Base-by-base conservation (phyloP, 2,888 invertebrate genomes). In the Nesidiocoris tenuis region DNA sequence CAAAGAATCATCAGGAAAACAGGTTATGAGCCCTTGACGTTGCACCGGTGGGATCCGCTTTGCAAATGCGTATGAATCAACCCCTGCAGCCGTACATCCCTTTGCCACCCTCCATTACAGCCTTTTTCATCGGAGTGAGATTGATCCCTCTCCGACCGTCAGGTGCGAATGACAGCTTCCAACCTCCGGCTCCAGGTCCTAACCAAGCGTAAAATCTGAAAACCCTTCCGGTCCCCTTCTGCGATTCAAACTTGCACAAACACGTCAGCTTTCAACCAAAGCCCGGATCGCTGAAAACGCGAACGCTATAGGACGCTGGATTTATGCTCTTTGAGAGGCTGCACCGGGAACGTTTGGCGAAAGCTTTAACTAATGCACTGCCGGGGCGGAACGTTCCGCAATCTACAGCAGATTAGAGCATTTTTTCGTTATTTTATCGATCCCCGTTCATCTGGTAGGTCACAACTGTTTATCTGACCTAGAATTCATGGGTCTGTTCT, bases 121-220 rank as follows among this genome's bases (percentile, higher is more conserved):
- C 39, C 39, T 39, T 39, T 39, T 67, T 67, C 67, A 67, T 56
- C 23, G 22, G 9, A 18, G 2, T 22, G 57, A 70, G 61, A 70
- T 70, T 70, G 70, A 70, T 70, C 70, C 61, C 57, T 70, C 57
- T 56, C 54, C 54, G 21, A 23, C 57, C 70, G 70, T 70, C 70
- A 70, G 70, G 70, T 70, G 70, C 70, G 61, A 70, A 61, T 70
- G 70, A 70, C 70, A 70, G 70, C 59, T n/a, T 19, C n/a, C 7
- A 18, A 19, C 18, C 25, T 22, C 2, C 24, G 57, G 2, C n/a
- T 25, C 23, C 65, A 7, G 18, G 24, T 39, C 17, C 1, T 21
- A 70, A 59, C 70, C 23, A 59, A 59, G 23, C 70, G 24, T 70
- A 59, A 23, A 70, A 70, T 54, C 65, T 65, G 12, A 39, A 39